Base-by-base conservation (phyloP, 2,888 invertebrate species). In the Herminia tarsipennalis region DNA sequence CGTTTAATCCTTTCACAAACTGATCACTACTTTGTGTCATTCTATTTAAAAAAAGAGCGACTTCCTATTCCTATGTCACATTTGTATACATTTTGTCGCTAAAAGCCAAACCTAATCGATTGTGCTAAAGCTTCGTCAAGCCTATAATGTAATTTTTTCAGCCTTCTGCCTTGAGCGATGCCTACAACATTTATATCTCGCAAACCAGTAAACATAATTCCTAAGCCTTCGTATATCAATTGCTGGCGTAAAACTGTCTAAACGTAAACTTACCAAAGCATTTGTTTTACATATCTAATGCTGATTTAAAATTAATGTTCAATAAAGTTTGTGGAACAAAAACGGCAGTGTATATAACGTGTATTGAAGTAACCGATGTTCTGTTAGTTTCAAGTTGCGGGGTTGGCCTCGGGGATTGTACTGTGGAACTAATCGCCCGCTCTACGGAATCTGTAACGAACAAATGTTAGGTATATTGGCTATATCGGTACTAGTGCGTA, bases 401-500 rank as follows among this genome's bases (percentile, higher is more conserved):
- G 49, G 51, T 47, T 56, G 74, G 55, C 79, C 78, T 79, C 79
- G 72, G 62, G n/a, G 57, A 51, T 45, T 73, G 56, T 45, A 27
- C 56, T 59, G 75, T 76, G 78, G 62, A 76, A 78, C 81, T 78
- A 82, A 83, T 83, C 74, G 72, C 59, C 42, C 55, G 65, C 61
- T 74, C 70, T 63, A 67, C 70, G 73, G 72, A 75, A 76, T 78
- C 67, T 71, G 70, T 68, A 71, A 61, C 65, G 66, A 66, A 66
- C 57, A 59, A 53, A 67, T 58, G 52, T 56, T 58, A 65, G 68
- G 66, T 61, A 49, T 56, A 64, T 40, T 53, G 51, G 68, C 66
- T 61, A 49, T 56, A 64, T 40, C 54, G 51, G 58, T 60, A 61
- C 64, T 58, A 50, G 59, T 66, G 43, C 36, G 12, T 35, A 34